phyloP scores from a whole-genome alignment of 2,888 invertebrate genomes.

The Notodonta ziczac region DNA sequence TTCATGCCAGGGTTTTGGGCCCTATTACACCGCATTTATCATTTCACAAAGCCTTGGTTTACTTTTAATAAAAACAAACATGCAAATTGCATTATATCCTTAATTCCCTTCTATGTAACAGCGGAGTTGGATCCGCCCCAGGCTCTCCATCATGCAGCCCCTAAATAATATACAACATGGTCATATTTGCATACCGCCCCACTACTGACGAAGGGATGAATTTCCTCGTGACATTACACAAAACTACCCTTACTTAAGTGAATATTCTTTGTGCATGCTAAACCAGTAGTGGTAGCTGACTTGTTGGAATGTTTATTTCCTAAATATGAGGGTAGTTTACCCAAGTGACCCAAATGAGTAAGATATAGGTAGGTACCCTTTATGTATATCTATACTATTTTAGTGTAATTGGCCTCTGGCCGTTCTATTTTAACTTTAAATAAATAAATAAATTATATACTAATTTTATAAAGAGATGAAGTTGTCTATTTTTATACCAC shows the following conservation, averaged over 20 bases:
- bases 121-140: background rate
- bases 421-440: no score
- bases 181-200: slow-evolving; percentile 7
- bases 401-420: no score
- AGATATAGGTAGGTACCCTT: no score
- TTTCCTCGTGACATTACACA: slow-evolving; percentile 5
- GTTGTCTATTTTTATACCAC: no score
- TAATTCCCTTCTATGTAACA: background rate
- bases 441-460: no score
- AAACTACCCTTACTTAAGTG: slow-evolving; percentile 5
- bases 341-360: no score
- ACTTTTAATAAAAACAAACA: background rate
- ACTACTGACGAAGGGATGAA: slow-evolving; percentile 4
- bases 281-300: background rate
- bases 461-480: no score
- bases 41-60: no score
- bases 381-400: no score
- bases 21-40: no score
- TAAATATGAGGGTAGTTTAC: no score
- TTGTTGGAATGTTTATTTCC: background rate
- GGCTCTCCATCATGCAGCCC: background rate
- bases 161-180: slow-evolving; percentile 6
- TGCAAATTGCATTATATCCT: slow-evolving; percentile 5
- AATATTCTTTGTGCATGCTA: slow-evolving; percentile 1
- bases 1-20: no score